Evolutionary conservation across 2,797 vertebrate genomes (phyloP).

Genomic region (Xerus rutilus): DNA sequence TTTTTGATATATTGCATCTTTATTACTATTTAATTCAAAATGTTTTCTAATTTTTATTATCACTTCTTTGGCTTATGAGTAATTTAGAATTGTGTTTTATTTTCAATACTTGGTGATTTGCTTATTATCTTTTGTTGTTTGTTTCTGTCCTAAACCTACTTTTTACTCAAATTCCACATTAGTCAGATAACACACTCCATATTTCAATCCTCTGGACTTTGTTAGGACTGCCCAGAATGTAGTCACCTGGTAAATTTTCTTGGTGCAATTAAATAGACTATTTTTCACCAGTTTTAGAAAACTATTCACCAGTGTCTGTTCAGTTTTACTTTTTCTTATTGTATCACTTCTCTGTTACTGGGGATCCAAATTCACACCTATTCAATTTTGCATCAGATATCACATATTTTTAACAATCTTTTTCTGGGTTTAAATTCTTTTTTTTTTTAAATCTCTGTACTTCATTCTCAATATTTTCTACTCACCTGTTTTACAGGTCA

Average conservation of each 20-base stretch:
- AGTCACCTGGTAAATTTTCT: neutral
- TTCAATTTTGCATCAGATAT: neutral
- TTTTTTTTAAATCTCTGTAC: neutral
- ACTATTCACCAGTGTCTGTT: neutral
- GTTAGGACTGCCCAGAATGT: neutral
- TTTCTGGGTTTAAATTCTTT: no score
- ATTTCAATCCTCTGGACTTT: neutral
- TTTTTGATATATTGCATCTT: neutral
- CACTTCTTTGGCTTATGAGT: neutral
- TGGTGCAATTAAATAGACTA: neutral
- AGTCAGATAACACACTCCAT: neutral
- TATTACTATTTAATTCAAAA: neutral
- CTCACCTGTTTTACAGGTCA: neutral
- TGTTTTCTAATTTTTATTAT: no score
- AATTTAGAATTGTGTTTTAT: neutral
- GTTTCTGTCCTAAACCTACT: neutral
- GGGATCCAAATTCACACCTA: neutral
- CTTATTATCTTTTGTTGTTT: neutral
- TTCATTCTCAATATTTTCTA: neutral
- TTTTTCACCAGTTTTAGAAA: neutral
- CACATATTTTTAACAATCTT: neutral
- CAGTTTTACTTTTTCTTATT: neutral
- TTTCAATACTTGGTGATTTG: neutral
- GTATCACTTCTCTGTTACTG: neutral
- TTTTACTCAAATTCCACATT: neutral